phyloP scores from a whole-genome alignment of 2,113 vertebrate species.

The Phyllopteryx taeniolatus region DNA sequence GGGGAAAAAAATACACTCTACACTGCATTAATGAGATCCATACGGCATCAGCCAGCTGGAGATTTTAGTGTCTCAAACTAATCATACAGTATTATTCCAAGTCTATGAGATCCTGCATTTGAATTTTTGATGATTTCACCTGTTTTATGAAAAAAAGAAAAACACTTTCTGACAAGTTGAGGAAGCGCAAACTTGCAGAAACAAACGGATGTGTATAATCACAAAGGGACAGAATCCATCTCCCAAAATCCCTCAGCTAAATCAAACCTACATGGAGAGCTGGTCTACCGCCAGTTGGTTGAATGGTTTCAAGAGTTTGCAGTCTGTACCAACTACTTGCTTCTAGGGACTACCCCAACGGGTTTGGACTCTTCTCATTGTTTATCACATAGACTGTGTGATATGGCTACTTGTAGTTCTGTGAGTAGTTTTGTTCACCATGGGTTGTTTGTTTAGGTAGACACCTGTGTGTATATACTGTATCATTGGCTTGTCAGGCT shows the following conservation, averaged over 20 bases:
- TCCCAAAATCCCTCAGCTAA: constrained; percentile 32
- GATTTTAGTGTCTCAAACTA: constrained; percentile 60
- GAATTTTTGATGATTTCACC: constrained; percentile 61
- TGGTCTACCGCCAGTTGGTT: constrained; percentile 48
- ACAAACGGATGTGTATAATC: background rate
- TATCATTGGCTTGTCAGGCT: too few relatives aligned
- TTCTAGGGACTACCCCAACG: background rate
- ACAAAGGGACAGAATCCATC: constrained; percentile 16
- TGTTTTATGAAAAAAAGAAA: constrained; percentile 24
- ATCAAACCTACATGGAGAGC: constrained; percentile 51
- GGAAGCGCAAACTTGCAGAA: background rate
- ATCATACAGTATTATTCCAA: constrained; percentile 64
- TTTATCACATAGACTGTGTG: too few relatives aligned
- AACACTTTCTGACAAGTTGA: background rate
- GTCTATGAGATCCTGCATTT: constrained; percentile 46
- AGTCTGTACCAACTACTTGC: constrained; percentile 24
- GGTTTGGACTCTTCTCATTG: too few relatives aligned
- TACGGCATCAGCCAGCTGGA: constrained; percentile 73
- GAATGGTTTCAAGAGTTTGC: constrained; percentile 49
- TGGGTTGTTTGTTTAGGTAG: too few relatives aligned
- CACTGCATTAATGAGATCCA: constrained; percentile 75
- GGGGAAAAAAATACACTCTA: constrained; percentile 66
- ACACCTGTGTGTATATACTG: too few relatives aligned
- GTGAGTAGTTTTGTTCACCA: too few relatives aligned
- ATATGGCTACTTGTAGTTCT: too few relatives aligned